Conservation (phyloP, 2,888 invertebrate genomes). For the Xanthorhoe designata region DNA sequence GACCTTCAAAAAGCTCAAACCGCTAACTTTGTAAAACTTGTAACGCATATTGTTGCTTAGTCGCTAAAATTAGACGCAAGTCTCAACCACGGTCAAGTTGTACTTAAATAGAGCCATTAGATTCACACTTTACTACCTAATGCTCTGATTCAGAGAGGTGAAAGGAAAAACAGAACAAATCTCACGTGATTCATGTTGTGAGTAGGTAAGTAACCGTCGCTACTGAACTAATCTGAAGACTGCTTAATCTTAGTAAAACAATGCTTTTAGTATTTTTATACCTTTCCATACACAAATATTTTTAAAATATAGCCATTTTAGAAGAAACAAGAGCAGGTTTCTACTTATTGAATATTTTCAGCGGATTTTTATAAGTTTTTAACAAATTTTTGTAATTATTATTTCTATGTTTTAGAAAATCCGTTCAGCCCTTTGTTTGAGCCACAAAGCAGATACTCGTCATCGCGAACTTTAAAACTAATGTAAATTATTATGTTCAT, state of each 20-base stretch:
- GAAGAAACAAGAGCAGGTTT: too few relatives aligned
- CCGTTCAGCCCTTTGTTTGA: too few relatives aligned
- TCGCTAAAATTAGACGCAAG: conserved; percentile 43
- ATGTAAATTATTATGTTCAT: too few relatives aligned
- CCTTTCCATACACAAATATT: neutral
- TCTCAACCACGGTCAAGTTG: conserved; percentile 40
- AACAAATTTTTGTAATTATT: too few relatives aligned
- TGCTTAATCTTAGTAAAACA: neutral
- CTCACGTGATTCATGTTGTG: conserved; percentile 54
- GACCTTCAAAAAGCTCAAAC: neutral
- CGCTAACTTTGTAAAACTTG: neutral
- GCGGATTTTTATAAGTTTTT: too few relatives aligned
- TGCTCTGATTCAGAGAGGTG: conserved; percentile 57
- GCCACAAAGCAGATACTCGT: too few relatives aligned
- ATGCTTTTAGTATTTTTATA: neutral
- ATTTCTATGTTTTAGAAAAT: too few relatives aligned
- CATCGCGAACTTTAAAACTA: too few relatives aligned
- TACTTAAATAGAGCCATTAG: conserved; percentile 35
- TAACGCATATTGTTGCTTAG: conserved; percentile 21
- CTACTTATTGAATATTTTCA: neutral
- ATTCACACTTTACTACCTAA: conserved; percentile 37
- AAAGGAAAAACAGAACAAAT: conserved; percentile 55
- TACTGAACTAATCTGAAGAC: conserved; percentile 41
- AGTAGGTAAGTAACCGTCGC: conserved; percentile 40
- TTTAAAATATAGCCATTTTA: neutral